These are phyloP conservation scores for Sclerodermus sp. DNA, from an alignment of 2,888 invertebrate genomes.

Conservation along the genomic window DNA sequence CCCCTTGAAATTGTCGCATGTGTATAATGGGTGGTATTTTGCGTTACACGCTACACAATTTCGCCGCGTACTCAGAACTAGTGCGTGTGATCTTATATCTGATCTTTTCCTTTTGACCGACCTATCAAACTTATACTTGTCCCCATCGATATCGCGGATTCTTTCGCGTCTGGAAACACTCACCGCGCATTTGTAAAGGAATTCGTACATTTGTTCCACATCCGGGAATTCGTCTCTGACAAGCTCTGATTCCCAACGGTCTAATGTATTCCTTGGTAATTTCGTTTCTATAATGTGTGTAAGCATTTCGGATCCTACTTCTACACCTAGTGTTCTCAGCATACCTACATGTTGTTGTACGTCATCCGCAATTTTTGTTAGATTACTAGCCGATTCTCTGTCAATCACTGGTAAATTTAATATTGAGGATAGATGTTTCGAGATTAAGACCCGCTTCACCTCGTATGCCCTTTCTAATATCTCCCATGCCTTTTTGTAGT, in stretches of 20 bases:
- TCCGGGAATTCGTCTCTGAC: slow-evolving; percentile 11
- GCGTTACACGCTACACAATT: slow-evolving; percentile 8
- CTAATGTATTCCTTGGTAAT: too few relatives aligned
- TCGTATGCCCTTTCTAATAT: slow-evolving; percentile 18
- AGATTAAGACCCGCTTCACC: slow-evolving; percentile 18
- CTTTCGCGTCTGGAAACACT: not conserved
- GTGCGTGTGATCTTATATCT: too few relatives aligned
- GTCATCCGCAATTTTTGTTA: too few relatives aligned
- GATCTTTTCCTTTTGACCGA: too few relatives aligned
- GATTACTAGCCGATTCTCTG: slow-evolving; percentile 8
- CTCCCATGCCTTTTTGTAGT: slow-evolving; percentile 18
- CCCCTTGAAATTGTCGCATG: slow-evolving; percentile 17
- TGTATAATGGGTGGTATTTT: slow-evolving; percentile 16
- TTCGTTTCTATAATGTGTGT: too few relatives aligned
- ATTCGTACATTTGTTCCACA: slow-evolving; percentile 15
- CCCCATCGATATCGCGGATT: too few relatives aligned
- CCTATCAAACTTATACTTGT: too few relatives aligned
- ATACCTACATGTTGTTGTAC: too few relatives aligned
- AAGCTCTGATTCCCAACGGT: slow-evolving; percentile 13
- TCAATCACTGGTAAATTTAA: slow-evolving; percentile 11
- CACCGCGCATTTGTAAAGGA: slow-evolving; percentile 10
- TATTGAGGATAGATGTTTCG: slow-evolving; percentile 16
- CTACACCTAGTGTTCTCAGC: too few relatives aligned
- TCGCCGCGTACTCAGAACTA: too few relatives aligned
- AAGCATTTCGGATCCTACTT: too few relatives aligned